A percentile compares a stretch with the other conserved stretches of the same genome.
Conservation (phyloP, 2,113 vertebrate genomes). For the Girardinichthys multiradiatus region DNA sequence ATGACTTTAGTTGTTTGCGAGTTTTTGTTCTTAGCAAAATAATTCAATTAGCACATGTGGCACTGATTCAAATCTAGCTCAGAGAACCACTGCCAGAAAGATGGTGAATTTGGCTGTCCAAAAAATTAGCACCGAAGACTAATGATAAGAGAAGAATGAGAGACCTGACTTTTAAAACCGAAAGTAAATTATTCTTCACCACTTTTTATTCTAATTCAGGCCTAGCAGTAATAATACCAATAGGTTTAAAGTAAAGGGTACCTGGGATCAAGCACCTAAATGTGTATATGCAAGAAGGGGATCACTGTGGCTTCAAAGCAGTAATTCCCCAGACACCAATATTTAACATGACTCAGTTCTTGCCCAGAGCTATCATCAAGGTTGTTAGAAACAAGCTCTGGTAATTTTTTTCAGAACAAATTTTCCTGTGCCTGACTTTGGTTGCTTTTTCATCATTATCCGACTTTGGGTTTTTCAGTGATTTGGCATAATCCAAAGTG, state of each 20-base stretch:
- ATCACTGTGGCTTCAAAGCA: background rate
- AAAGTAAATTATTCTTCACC: background rate
- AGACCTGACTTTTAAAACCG: too few relatives aligned
- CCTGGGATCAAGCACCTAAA: background rate
- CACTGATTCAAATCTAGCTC: too few relatives aligned
- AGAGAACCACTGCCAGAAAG: too few relatives aligned
- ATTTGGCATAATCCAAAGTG: background rate
- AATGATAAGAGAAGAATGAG: too few relatives aligned
- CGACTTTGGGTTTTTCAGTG: background rate
- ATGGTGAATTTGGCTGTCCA: too few relatives aligned
- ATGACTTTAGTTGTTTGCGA: too few relatives aligned
- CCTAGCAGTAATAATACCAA: background rate
- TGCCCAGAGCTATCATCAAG: too few relatives aligned
- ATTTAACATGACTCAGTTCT: background rate
- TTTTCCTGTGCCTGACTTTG: background rate
- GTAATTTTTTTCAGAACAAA: background rate
- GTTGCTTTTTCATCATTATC: background rate
- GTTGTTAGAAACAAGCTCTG: background rate
- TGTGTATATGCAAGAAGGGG: background rate
- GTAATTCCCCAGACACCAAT: background rate
- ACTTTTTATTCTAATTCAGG: background rate
- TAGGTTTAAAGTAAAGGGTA: background rate
- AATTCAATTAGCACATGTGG: too few relatives aligned
- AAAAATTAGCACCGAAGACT: too few relatives aligned
- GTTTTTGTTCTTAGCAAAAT: too few relatives aligned